Evolutionary conservation across 2,888 invertebrate genomes (phyloP).

Genomic region (Stramonita haemastoma): DNA sequence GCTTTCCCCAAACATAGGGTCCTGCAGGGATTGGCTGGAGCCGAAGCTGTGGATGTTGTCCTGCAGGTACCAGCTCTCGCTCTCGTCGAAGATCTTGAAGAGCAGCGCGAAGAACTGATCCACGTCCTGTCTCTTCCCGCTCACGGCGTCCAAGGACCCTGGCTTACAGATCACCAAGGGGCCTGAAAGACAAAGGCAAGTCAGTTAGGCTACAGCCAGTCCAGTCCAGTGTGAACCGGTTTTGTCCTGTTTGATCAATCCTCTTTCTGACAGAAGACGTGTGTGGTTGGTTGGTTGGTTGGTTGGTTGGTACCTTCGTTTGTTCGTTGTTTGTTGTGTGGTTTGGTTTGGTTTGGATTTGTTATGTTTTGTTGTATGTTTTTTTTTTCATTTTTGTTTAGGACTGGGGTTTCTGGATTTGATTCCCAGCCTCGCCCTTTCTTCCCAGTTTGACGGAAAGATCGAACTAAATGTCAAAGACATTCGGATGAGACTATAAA

Average conservation of each 20-base stretch:
- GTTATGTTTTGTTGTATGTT: too few relatives aligned
- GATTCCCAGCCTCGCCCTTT: too few relatives aligned
- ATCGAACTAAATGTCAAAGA: too few relatives aligned
- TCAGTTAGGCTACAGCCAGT: not conserved
- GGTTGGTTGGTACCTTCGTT: too few relatives aligned
- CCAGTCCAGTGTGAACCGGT: not conserved
- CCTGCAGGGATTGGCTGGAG: slow-evolving; percentile 23
- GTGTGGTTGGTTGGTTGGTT: too few relatives aligned
- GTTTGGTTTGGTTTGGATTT: too few relatives aligned
- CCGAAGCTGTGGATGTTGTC: slow-evolving; percentile 64
- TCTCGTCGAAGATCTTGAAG: slow-evolving; percentile 68
- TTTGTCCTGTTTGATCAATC: not conserved
- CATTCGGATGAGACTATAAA: too few relatives aligned
- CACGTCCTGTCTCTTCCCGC: slow-evolving; percentile 55
- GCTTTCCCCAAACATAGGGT: slow-evolving; percentile 56
- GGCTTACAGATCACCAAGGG: slow-evolving; percentile 60
- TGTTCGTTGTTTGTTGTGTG: too few relatives aligned
- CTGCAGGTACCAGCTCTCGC: slow-evolving; percentile 65
- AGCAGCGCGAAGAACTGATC: slow-evolving; percentile 64
- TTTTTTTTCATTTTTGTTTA: too few relatives aligned
- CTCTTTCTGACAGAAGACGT: too few relatives aligned
- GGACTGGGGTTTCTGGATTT: too few relatives aligned
- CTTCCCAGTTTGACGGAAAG: too few relatives aligned
- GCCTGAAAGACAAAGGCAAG: slow-evolving; percentile 39
- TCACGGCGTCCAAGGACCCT: slow-evolving; percentile 50